These are phyloP conservation scores for Coregonus suidteri DNA, from an alignment of 2,797 vertebrate genomes.

Conservation along the genomic window DNA sequence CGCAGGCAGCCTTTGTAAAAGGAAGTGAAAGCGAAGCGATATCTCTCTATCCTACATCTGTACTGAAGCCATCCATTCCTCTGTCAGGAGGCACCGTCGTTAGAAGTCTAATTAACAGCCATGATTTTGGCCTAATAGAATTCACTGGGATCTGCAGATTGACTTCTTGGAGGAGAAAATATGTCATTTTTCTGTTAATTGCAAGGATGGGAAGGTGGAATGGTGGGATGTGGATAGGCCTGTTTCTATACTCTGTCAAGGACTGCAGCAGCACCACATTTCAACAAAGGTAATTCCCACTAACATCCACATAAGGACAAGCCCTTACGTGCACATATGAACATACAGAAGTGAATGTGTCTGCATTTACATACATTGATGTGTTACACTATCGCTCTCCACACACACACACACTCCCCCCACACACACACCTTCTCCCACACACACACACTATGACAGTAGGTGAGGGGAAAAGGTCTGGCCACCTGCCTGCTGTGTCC, in stretches of 20 bases:
- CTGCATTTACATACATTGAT: slow-evolving; percentile 14
- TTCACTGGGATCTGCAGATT: slow-evolving; percentile 73
- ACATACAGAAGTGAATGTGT: slow-evolving; percentile 21
- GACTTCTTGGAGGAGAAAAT: slow-evolving; percentile 45
- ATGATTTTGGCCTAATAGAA: slow-evolving; percentile 80
- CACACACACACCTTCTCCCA: slow-evolving; percentile 31
- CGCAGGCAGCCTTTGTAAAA: slow-evolving; percentile 73
- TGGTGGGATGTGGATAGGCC: slow-evolving; percentile 6
- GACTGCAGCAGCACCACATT: slow-evolving; percentile 20
- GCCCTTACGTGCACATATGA: slow-evolving; percentile 28
- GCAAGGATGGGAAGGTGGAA: background rate
- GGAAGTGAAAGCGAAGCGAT: slow-evolving; percentile 75
- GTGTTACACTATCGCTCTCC: no score
- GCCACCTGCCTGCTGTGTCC: slow-evolving; percentile 88
- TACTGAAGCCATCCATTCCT: slow-evolving; percentile 74
- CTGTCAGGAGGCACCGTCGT: slow-evolving; percentile 75
- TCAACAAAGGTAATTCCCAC: background rate
- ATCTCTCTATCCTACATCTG: slow-evolving; percentile 77
- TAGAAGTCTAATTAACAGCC: slow-evolving; percentile 81
- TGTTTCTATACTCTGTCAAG: background rate
- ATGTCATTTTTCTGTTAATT: slow-evolving; percentile 16
- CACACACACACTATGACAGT: slow-evolving; percentile 77
- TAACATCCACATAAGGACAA: background rate
- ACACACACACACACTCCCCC: slow-evolving; percentile 5
- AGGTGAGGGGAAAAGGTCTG: slow-evolving; percentile 87